Base-by-base conservation (phyloP, 1,140 invertebrate species). In the Mactra quadrangularis region DNA sequence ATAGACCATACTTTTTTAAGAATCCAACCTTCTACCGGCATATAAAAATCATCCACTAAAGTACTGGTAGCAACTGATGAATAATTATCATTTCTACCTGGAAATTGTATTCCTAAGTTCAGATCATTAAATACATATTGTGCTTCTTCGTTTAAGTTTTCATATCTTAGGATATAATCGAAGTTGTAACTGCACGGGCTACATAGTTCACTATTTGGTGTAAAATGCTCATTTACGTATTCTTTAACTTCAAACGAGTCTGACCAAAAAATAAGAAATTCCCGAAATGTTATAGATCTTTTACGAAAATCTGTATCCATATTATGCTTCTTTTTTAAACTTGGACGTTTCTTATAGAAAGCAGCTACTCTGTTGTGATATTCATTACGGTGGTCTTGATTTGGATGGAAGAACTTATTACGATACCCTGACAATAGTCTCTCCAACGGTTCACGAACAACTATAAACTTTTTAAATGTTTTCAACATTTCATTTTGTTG, bases 211-310 rank as follows among this genome's bases (percentile, higher is more conserved):
- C 45, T 50, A 4, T 27, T 45, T 33, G 75, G 41, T 9, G 50
- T 29, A 53, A 78, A 78, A 41, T 78, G 75, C 53, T 78, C 75
- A 27, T 78, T 78, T n/a, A 78, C n/a, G 35, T 52, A 53, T 33
- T 53, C 60, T 7, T 50, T 47, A 41, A 33, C 38, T 33, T 78
- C 35, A 31, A 47, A 53, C 2, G 31, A 38, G 35, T 78, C 75
- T 31, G 47, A 52, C 27, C 15, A 35, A 27, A 66, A 78, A 17
- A 55, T 53, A 3, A 78, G 33, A 55, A 64, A 78, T 29, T 78
- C 75, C 35, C 27, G 50, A 19, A 78, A 78, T 15, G 27, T 50
- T 11, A 78, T 27, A 41, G 55, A 31, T 38, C n/a, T 45, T 15
- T 29, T 52, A 2, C 19, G 47, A 22, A 72, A 72, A 72, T 57